phyloP scores from a whole-genome alignment of 2,113 vertebrate genomes.

The Cricetomys ansorgei region DNA sequence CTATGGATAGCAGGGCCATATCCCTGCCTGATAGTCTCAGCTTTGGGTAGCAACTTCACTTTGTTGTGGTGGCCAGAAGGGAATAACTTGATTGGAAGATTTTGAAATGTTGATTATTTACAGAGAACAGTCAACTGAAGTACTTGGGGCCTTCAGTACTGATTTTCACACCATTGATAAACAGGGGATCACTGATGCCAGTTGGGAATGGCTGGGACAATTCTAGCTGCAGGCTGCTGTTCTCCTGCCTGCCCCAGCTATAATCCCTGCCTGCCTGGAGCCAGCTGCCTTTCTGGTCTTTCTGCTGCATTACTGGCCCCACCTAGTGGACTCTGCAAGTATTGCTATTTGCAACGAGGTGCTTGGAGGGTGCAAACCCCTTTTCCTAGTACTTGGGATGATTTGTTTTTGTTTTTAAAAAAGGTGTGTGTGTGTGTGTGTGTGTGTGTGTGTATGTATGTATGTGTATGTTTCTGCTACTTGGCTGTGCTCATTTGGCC shows the following conservation, averaged over 20 bases:
- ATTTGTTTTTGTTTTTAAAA: conserved; percentile 11
- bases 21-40: background rate
- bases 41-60: background rate
- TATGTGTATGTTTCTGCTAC: background rate
- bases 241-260: background rate
- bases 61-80: background rate
- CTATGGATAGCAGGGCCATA: background rate
- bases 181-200: background rate
- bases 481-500: conserved; percentile 40
- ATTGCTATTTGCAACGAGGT: conserved; percentile 15
- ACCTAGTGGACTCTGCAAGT: conserved; percentile 65
- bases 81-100: background rate
- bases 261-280: background rate
- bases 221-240: background rate
- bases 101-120: conserved; percentile 24
- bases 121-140: background rate
- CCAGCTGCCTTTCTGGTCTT: background rate
- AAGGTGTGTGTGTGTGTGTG: background rate
- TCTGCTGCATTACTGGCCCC: conserved; percentile 52
- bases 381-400: background rate
- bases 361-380: background rate
- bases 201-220: background rate
- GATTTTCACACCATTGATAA: background rate
- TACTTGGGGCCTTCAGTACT: background rate
- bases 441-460: background rate